Evolutionary conservation across 2,888 invertebrate species (phyloP).

Genomic region (Harpalus rufipes): DNA sequence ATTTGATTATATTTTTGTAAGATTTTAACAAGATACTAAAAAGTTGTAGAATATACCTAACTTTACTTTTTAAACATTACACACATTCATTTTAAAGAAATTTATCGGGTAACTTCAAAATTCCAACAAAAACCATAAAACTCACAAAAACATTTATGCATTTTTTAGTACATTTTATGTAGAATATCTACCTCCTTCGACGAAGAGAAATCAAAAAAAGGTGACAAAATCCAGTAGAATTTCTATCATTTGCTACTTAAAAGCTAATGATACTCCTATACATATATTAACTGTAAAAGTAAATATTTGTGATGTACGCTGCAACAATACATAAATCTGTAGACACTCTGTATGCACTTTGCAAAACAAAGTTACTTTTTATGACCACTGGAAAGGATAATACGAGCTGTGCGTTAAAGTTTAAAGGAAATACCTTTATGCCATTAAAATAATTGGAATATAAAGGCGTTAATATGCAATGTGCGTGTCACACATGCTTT

Average conservation of each 20-base stretch:
- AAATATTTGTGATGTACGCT: not conserved
- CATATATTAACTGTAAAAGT: slow-evolving; percentile 1
- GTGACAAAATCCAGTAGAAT: not conserved
- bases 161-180: too few relatives aligned
- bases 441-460: slow-evolving; percentile 6
- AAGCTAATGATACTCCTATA: not conserved
- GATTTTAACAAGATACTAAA: too few relatives aligned
- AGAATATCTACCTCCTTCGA: too few relatives aligned
- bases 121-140: too few relatives aligned
- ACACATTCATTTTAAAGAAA: too few relatives aligned
- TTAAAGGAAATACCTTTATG: slow-evolving; percentile 3
- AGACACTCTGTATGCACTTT: not conserved
- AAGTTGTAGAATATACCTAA: too few relatives aligned
- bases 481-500: not conserved
- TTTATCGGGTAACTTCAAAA: too few relatives aligned
- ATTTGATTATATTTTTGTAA: too few relatives aligned
- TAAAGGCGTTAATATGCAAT: slow-evolving; percentile 6
- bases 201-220: not conserved
- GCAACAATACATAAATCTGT: not conserved
- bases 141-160: too few relatives aligned
- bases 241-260: not conserved
- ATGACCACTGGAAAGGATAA: not conserved
- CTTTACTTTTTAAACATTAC: too few relatives aligned
- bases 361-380: not conserved
- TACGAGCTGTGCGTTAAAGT: not conserved